Conservation (phyloP, 2,797 vertebrate species). For the Ctenopoma kingsleyae region DNA sequence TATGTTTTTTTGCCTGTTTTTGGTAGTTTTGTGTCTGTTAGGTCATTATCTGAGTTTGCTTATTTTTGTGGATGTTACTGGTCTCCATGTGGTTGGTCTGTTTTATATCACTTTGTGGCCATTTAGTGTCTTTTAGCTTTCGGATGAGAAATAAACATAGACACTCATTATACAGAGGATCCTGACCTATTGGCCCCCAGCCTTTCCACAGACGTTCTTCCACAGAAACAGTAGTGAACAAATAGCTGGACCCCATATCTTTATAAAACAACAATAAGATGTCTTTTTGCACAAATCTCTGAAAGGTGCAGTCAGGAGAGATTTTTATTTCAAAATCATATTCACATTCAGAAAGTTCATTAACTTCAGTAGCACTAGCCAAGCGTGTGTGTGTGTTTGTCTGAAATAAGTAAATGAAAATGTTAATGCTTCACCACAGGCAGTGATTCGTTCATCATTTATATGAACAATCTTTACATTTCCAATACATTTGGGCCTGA, state of each 20-base stretch:
- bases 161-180: no score
- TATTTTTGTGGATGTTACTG: no score
- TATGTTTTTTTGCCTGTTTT: no score
- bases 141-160: no score
- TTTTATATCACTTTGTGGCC: no score
- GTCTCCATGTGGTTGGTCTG: no score
- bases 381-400: background rate
- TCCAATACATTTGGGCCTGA: background rate
- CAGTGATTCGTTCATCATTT: background rate
- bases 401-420: constrained; percentile 1
- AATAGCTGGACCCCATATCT: background rate
- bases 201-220: no score
- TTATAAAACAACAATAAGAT: background rate
- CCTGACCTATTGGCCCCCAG: no score
- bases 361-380: background rate
- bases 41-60: no score
- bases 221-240: background rate
- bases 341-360: constrained; percentile 4
- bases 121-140: no score
- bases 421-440: constrained; percentile 9
- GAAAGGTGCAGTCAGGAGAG: background rate
- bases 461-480: background rate
- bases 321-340: background rate
- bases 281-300: background rate
- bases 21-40: background rate